These are phyloP conservation scores for Pogonognathellus flavescens DNA, from an alignment of 1,140 invertebrate genomes.

Conservation along the genomic window DNA sequence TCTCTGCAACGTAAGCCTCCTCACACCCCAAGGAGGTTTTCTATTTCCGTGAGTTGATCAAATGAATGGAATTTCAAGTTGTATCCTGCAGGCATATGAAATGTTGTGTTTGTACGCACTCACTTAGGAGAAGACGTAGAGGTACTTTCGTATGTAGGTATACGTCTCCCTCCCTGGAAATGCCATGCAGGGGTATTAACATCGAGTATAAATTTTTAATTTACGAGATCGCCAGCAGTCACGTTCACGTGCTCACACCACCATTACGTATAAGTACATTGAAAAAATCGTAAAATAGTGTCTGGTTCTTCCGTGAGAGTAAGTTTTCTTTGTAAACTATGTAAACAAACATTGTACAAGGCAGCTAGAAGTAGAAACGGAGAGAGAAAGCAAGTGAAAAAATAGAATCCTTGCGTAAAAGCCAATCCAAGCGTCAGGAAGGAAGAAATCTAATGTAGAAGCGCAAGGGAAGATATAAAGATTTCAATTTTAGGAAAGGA, in stretches of 20 bases:
- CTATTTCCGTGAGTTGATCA: not conserved
- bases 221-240: not conserved
- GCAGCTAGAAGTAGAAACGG: not conserved
- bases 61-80: not conserved
- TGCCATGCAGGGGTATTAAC: not conserved
- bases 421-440: not conserved
- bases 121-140: not conserved
- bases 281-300: not conserved
- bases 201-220: constrained; percentile 26
- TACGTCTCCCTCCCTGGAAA: not conserved
- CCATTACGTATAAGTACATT: not conserved
- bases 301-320: not conserved
- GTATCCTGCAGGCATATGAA: not conserved
- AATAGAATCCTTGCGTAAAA: not conserved
- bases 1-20: too few relatives aligned
- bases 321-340: not conserved
- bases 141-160: not conserved
- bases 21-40: not conserved
- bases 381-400: not conserved
- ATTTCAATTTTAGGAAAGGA: constrained; percentile 45
- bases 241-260: not conserved
- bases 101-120: not conserved
- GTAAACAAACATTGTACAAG: too few relatives aligned
- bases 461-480: constrained; percentile 32
- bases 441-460: constrained; percentile 31